A percentile compares a stretch with the other conserved stretches of the same genome.
Conservation (phyloP, 2,888 invertebrate genomes). For the Leptopilina myrica region DNA sequence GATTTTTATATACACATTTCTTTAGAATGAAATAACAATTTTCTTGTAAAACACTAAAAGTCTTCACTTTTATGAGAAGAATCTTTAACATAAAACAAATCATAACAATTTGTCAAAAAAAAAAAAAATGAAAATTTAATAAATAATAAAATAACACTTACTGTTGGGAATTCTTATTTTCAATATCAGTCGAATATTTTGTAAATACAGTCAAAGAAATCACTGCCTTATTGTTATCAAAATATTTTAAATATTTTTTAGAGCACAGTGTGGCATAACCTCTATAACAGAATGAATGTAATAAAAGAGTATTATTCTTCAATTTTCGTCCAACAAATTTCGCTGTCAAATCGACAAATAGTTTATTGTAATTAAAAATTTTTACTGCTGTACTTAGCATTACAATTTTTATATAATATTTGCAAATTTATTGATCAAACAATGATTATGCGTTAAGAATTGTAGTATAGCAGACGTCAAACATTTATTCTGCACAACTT, state of each 20-base stretch:
- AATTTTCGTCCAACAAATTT: constrained; percentile 7
- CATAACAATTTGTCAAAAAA: no score
- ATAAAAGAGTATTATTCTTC: not conserved
- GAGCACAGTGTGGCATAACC: constrained; percentile 5
- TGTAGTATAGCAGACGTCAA: not conserved
- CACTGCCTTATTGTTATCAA: not conserved
- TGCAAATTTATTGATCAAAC: constrained; percentile 30
- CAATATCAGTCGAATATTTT: not conserved
- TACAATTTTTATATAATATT: constrained; percentile 7
- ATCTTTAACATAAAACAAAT: no score
- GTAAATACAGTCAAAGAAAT: not conserved
- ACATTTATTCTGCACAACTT: not conserved
- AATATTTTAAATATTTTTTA: constrained; percentile 3
- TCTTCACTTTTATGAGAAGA: no score
- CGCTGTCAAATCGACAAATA: not conserved
- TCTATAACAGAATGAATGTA: not conserved
- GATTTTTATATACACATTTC: no score
- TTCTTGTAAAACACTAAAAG: no score
- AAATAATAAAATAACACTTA: not conserved
- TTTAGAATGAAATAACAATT: no score
- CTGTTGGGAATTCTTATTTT: not conserved
- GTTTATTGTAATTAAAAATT: not conserved
- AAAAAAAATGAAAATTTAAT: not conserved
- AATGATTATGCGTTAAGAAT: not conserved
- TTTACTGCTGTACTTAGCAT: not conserved